These are phyloP conservation scores for Phocides pigmalion DNA, from an alignment of 1,140 invertebrate species.

Conservation along the genomic window DNA sequence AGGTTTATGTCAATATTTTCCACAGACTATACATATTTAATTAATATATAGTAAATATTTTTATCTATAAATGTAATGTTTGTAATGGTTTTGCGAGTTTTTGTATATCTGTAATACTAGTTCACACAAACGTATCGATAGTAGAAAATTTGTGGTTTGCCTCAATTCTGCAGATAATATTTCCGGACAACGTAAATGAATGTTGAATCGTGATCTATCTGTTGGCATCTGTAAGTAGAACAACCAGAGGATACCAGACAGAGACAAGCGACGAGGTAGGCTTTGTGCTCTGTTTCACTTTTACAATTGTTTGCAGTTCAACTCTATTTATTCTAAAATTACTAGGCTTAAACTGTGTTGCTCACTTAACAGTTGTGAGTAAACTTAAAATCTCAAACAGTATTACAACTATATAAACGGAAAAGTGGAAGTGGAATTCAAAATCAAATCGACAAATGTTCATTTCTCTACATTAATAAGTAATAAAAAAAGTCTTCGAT, in stretches of 20 bases:
- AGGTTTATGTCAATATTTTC: not conserved
- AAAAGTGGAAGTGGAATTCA: too few relatives aligned
- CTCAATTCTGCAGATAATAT: slow-evolving; percentile 19
- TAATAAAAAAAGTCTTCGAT: too few relatives aligned
- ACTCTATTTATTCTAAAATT: slow-evolving; percentile 1
- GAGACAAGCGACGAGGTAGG: slow-evolving; percentile 56
- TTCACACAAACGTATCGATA: not conserved
- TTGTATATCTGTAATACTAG: not conserved
- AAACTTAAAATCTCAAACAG: too few relatives aligned
- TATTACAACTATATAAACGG: too few relatives aligned
- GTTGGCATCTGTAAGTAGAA: slow-evolving; percentile 56
- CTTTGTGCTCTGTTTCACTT: slow-evolving; percentile 66
- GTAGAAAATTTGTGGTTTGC: slow-evolving; percentile 1
- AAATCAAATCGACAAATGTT: too few relatives aligned
- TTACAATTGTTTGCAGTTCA: slow-evolving; percentile 21
- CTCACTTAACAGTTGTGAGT: not conserved
- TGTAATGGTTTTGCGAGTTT: too few relatives aligned
- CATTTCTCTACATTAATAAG: too few relatives aligned
- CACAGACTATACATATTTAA: too few relatives aligned
- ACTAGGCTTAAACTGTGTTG: not conserved
- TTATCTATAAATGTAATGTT: too few relatives aligned
- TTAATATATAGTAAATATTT: too few relatives aligned
- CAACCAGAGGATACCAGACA: slow-evolving; percentile 60
- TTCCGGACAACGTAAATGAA: slow-evolving; percentile 23
- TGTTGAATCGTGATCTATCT: slow-evolving; percentile 38